These are phyloP conservation scores for Leuctra nigra DNA, from an alignment of 2,888 invertebrate species.

Conservation along the genomic window DNA sequence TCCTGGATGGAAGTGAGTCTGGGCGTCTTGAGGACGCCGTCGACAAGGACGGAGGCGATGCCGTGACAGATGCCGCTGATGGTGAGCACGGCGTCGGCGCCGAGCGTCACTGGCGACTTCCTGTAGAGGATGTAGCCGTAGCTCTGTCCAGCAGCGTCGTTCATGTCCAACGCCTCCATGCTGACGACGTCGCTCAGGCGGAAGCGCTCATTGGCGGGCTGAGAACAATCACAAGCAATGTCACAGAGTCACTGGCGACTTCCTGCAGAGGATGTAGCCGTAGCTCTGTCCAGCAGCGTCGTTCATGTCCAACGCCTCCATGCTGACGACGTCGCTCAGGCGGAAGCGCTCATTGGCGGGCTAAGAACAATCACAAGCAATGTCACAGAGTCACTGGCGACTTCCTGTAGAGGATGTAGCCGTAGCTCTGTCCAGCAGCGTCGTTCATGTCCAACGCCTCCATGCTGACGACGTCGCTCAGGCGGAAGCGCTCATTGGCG, in stretches of 20 bases:
- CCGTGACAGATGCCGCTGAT: slow-evolving; percentile 44
- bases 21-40: slow-evolving; percentile 40
- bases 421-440: slow-evolving; percentile 49
- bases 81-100: slow-evolving; percentile 34
- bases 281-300: slow-evolving; percentile 47
- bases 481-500: slow-evolving; percentile 21
- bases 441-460: slow-evolving; percentile 39
- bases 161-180: slow-evolving; percentile 38
- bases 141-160: slow-evolving; percentile 46
- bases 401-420: slow-evolving; percentile 48
- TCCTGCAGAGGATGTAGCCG: slow-evolving; percentile 49
- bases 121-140: slow-evolving; percentile 51
- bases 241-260: too few species aligned
- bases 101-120: slow-evolving; percentile 33
- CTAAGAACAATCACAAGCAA: too few species aligned
- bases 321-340: slow-evolving; percentile 30
- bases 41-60: slow-evolving; percentile 45
- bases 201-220: slow-evolving; percentile 19
- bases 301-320: slow-evolving; percentile 39
- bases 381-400: too few species aligned
- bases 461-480: slow-evolving; percentile 32
- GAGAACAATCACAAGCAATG: too few species aligned
- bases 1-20: slow-evolving; percentile 34
- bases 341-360: slow-evolving; percentile 19
- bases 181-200: slow-evolving; percentile 29